Percentiles rank a stretch among this genome's conserved stretches.
phyloP scores from a whole-genome alignment of 1,140 invertebrate species.

The Drosophila ficusphila region DNA sequence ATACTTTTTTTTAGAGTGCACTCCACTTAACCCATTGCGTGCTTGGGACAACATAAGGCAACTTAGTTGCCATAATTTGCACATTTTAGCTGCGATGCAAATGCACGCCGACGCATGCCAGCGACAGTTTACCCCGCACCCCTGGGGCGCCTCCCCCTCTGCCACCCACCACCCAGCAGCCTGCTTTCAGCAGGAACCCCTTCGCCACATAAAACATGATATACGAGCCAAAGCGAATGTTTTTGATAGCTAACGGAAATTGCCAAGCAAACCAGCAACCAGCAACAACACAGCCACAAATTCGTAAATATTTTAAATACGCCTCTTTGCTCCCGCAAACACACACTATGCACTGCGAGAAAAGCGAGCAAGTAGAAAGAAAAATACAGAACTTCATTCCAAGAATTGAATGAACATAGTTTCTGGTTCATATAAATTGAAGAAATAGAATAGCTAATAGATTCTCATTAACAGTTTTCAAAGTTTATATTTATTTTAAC shows the following conservation, averaged over 20 bases:
- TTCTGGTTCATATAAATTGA: no score
- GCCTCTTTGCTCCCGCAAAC: slow-evolving; percentile 13
- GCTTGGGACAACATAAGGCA: slow-evolving; percentile 63
- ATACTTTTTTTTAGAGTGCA: not conserved
- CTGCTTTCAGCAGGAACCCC: no score
- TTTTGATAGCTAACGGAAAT: slow-evolving; percentile 71
- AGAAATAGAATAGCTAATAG: not conserved
- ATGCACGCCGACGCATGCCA: slow-evolving; percentile 54
- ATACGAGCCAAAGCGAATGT: slow-evolving; percentile 51
- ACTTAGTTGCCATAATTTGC: slow-evolving; percentile 80
- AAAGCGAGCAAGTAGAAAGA: no score
- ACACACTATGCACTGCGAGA: not conserved
- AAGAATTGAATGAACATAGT: no score
- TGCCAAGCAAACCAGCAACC: slow-evolving; percentile 64
- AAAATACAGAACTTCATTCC: no score
- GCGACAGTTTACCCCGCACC: slow-evolving; percentile 48
- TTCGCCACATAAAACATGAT: slow-evolving; percentile 33
- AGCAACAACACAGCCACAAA: slow-evolving; percentile 51
- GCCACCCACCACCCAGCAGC: not conserved
- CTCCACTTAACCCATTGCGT: slow-evolving; percentile 48
- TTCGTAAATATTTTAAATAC: slow-evolving; percentile 62
- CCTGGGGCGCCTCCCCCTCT: not conserved
- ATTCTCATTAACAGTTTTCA: not conserved
- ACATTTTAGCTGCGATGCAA: slow-evolving; percentile 63
- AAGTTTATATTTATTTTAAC: not conserved